Evolutionary conservation across 2,888 invertebrate species (phyloP), one percentile per base, ranked within the genome.

Genomic region (Drosophila borealis): DNA sequence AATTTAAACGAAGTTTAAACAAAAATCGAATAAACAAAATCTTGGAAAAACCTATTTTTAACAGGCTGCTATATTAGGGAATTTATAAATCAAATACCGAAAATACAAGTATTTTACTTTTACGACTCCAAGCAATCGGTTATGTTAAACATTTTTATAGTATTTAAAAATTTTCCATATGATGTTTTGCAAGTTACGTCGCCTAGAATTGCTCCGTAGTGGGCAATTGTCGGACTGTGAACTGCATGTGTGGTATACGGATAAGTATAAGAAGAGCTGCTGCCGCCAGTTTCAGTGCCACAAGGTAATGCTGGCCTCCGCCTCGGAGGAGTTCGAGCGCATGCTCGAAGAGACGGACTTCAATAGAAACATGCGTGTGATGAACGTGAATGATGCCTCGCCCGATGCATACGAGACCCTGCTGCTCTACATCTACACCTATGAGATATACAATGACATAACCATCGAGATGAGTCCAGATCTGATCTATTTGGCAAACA

Each of bases 111-210:
- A 17, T 34, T 25, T 13, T 9, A 6, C 3, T 25, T 11, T 21
- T 14, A 10, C 34, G 14, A n/a, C 33, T 19, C 46, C 10, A 29
- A 70, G 54, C 33, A 70, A 48, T 60, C 54, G 54, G 14, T 17
- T 45, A 21, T 25, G 36, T 9, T 10, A 33, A 29, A 25, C 68
- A 65, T 67, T 70, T 66, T 17, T 34, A 19, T 13, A 42, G 49
- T 63, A n/a, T 29, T 8, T n/a, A 6, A 56, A 29, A 51, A 55
- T 59, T 69, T 33, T 67, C 25, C 39, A 49, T 39, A 41, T 37
- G 45, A 76, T 78, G 66, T 74, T 74, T 49, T 86, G 88, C 56
- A 88, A 88, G 56, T 56, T 79, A 13, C 78, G 86, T 21, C 83
- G 88, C 5, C 59, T 78, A n/a, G 66, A 79, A 4, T 45, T 88